Base-by-base conservation (phyloP, 2,888 invertebrate genomes). In the Deilephila porcellus region DNA sequence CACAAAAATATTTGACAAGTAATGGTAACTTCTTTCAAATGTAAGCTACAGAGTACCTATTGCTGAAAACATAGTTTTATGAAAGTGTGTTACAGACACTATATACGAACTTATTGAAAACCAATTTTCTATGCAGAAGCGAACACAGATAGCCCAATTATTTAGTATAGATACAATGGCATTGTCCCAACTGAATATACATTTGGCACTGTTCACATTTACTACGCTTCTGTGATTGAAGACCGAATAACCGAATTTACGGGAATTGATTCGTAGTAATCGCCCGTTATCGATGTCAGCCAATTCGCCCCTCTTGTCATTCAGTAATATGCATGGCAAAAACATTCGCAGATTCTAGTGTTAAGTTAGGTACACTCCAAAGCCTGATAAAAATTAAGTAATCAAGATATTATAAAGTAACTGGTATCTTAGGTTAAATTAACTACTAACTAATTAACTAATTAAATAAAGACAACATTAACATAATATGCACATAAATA, bases 221-320 rank as follows among this genome's bases (percentile, higher is more conserved):
- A 60, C 32, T 52, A 63, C 63, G 72, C 62, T 56, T 37, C 63
- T 56, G 60, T 71, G 74, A 74, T 71, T 60, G 32, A 74, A 73
- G 52, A 52, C 71, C 37, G 59, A 74, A 70, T 71, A 71, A 60
- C 71, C 52, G 60, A 59, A 71, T 74, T 67, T 67, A 60, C 14
- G 17, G 53, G 60, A 64, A 74, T 71, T 64, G 67, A 74, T 74
- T 71, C 17, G 32, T 53, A 56, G 37, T 34, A 56, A 52, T 56
- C 29, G 29, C 60, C 20, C 17, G 4, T 17, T 60, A 60, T 60
- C 20, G 17, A 64, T 19, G n/a, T 52, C 29, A 60, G n/a, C 8
- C 29, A 25, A 29, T 71, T 19, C 71, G 60, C 52, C 63, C 32
- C 56, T 14, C 62, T 29, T 62, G n/a, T 56, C n/a, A 70, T 70